These are phyloP conservation scores for Mesembrinibis cayennensis DNA, from an alignment of 2,113 vertebrate species.

Conservation along the genomic window DNA sequence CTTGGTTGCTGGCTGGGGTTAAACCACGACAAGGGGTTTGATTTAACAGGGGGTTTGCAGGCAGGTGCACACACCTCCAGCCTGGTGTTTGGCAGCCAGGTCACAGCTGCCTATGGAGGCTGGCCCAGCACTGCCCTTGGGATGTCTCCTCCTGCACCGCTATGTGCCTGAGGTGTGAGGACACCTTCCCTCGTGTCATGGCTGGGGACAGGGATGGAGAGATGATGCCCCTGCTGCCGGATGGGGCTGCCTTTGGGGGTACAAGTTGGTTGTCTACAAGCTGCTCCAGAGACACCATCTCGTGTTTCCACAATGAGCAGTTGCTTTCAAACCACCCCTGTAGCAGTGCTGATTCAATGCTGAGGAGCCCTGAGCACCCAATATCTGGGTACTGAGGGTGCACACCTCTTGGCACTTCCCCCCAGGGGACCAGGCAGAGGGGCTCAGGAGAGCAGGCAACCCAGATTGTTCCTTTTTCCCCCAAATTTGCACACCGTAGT, in stretches of 20 bases:
- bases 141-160: not conserved
- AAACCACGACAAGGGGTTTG: too few relatives aligned
- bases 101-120: not conserved
- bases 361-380: not conserved
- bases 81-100: not conserved
- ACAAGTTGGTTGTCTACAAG: not conserved
- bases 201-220: not conserved
- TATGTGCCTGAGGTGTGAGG: not conserved
- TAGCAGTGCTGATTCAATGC: not conserved
- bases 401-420: not conserved
- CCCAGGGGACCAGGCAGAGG: accelerated
- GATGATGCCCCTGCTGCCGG: not conserved
- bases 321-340: not conserved
- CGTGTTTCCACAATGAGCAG: not conserved
- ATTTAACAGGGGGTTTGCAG: not conserved
- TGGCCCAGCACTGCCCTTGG: not conserved
- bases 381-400: not conserved
- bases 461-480: not conserved
- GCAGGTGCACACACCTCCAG: not conserved
- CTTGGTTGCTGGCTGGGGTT: too few relatives aligned
- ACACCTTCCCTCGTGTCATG: accelerated
- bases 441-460: not conserved
- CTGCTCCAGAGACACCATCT: not conserved
- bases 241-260: not conserved
- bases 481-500: not conserved